A percentile compares a stretch with the other conserved stretches of the same genome.
These are phyloP conservation scores for Anguilla anguilla DNA, from an alignment of 2,797 vertebrate species.

Conservation along the genomic window DNA sequence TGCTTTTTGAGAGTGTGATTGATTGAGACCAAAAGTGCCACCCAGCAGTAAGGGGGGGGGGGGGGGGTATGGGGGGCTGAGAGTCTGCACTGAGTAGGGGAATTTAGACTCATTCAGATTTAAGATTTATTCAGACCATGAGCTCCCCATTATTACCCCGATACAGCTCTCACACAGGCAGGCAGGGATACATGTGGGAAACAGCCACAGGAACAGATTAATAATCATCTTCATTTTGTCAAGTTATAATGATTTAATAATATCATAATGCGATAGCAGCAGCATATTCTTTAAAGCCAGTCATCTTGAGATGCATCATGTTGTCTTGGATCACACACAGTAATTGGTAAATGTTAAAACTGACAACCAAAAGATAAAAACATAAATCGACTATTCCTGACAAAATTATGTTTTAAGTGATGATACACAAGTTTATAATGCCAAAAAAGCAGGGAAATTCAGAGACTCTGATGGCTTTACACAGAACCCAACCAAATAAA, in stretches of 20 bases:
- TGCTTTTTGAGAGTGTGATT: constrained; percentile 58
- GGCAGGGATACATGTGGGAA: neutral
- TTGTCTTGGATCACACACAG: neutral
- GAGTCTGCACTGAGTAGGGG: no score
- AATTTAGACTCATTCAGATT: neutral
- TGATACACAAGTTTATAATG: no score
- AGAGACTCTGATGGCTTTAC: no score
- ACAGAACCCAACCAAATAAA: no score
- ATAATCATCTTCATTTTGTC: no score
- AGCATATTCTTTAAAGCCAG: neutral
- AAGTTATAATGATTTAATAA: neutral
- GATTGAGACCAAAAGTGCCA: constrained; percentile 54
- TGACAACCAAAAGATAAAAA: neutral
- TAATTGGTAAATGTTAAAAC: neutral
- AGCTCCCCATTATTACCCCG: neutral
- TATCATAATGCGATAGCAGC: neutral
- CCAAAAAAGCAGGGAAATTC: no score
- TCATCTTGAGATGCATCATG: neutral
- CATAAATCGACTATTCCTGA: no score
- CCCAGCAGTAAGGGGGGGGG: constrained; percentile 8
- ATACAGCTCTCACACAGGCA: neutral
- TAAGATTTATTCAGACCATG: neutral
- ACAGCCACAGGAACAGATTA: neutral
- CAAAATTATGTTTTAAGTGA: no score
- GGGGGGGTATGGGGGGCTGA: neutral